These are phyloP conservation scores for Pandemis corylana DNA, from an alignment of 2,888 invertebrate genomes.

Conservation along the genomic window DNA sequence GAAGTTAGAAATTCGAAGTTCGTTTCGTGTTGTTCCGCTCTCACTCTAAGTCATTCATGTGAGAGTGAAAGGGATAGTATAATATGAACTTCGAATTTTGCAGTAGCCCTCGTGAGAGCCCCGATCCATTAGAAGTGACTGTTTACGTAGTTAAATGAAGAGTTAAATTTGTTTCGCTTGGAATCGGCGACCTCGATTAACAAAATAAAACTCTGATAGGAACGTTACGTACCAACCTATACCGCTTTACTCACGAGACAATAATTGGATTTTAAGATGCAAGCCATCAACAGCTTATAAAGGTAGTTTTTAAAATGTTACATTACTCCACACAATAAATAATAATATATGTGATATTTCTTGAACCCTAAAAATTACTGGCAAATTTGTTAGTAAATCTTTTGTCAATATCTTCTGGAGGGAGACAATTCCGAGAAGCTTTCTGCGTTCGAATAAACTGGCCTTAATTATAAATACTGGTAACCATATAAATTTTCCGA, in stretches of 20 bases:
- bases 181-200: not conserved
- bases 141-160: constrained; percentile 37
- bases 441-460: too few relatives aligned
- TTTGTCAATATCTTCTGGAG: too few relatives aligned
- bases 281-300: not conserved
- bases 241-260: not conserved
- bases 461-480: not conserved
- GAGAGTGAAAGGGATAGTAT: too few relatives aligned
- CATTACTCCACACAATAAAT: too few relatives aligned
- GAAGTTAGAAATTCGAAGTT: too few relatives aligned
- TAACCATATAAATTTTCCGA: not conserved
- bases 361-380: too few relatives aligned
- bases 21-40: too few relatives aligned
- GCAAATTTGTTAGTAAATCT: too few relatives aligned
- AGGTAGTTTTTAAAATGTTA: not conserved
- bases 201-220: not conserved
- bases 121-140: constrained; percentile 30
- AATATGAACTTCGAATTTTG: too few relatives aligned
- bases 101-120: constrained; percentile 28
- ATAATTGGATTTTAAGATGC: not conserved
- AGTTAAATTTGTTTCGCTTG: constrained; percentile 21
- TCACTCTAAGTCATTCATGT: too few relatives aligned
- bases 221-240: not conserved
- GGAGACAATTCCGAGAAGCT: too few relatives aligned
- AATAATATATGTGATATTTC: too few relatives aligned